Base-by-base conservation (phyloP, 2,888 invertebrate species). In the Rhyacophila evoluta region DNA sequence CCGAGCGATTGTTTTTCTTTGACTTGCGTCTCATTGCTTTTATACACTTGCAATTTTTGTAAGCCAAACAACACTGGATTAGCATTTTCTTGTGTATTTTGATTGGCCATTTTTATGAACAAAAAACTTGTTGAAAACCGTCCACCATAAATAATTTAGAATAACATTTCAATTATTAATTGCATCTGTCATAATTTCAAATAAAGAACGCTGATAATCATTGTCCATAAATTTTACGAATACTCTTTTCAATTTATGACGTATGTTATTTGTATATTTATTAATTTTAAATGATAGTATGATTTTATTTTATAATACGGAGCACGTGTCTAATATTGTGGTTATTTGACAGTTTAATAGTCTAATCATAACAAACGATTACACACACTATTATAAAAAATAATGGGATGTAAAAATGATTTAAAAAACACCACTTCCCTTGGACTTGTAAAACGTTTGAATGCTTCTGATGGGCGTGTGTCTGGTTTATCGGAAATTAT, bases 331-430 rank as follows among this genome's bases (percentile, higher is more conserved):
- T 8, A 25, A 25, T 55, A 55, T 25, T 55, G 15, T 55, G 15
- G 19, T 19, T 19, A 12, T 55, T 25, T 55, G 55, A 55, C 55
- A 25, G 55, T 19, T 19, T 55, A 25, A 19, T 55, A 10, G 10
- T 19, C 55, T 1, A 33, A 55, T 55, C 55, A 55, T 55, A 55
- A 55, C 55, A 55, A 55, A 10, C 55, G 19, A 15, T 19, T 19
- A 55, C 55, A 55, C 55, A 55, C 55, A 55, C 55, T 19, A 55
- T 55, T 55, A 55, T 55, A 55, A 55, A 55, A 19, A 19, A 55
- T 33, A 33, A 33, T 4, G 6, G 15, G 25, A 19, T 19, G 19
- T 33, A 10, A 55, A 55, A 8, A 55, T 8, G 3, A 19, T 19
- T 25, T 8, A 12, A 12, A 25, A 55, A 55, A 55, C 12, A 55